phyloP scores from a whole-genome alignment of 2,888 invertebrate genomes.

The Arrhopalites spinosus region DNA sequence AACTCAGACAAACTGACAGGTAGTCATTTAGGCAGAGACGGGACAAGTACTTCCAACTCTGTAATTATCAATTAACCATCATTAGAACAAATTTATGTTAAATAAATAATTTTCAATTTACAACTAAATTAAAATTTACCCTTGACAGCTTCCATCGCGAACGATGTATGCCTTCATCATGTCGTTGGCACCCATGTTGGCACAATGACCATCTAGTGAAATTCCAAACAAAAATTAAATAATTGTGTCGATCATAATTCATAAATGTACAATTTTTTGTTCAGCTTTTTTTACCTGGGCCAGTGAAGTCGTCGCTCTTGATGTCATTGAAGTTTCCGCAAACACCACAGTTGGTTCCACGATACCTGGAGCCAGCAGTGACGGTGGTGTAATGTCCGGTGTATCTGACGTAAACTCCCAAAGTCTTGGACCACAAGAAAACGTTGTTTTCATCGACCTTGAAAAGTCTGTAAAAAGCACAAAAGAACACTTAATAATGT shows the following conservation, averaged over 20 bases:
- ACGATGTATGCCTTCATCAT: slow-evolving; percentile 56
- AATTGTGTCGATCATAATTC: too few species aligned
- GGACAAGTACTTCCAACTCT: too few species aligned
- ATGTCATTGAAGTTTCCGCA: slow-evolving; percentile 56
- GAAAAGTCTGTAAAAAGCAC: slow-evolving; percentile 36
- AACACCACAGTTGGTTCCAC: slow-evolving; percentile 55
- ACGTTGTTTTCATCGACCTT: slow-evolving; percentile 54
- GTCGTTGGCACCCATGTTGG: slow-evolving; percentile 47
- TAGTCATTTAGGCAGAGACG: too few species aligned
- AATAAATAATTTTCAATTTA: too few species aligned
- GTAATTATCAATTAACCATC: too few species aligned
- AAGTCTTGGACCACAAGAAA: slow-evolving; percentile 47
- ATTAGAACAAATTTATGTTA: too few species aligned
- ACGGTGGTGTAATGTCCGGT: slow-evolving; percentile 55
- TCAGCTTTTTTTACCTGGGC: slow-evolving; percentile 48
- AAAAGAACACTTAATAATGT: neutral
- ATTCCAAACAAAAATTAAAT: too few species aligned
- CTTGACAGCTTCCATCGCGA: slow-evolving; percentile 52
- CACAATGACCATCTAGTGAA: too few species aligned
- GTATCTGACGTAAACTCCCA: slow-evolving; percentile 53
- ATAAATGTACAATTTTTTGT: too few species aligned
- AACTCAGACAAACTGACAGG: too few species aligned
- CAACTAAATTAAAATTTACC: too few species aligned
- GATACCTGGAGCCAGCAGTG: slow-evolving; percentile 52
- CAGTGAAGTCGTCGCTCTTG: slow-evolving; percentile 52